These are phyloP conservation scores for Platysternon megacephalum DNA, from an alignment of 2,113 vertebrate species.

Conservation along the genomic window DNA sequence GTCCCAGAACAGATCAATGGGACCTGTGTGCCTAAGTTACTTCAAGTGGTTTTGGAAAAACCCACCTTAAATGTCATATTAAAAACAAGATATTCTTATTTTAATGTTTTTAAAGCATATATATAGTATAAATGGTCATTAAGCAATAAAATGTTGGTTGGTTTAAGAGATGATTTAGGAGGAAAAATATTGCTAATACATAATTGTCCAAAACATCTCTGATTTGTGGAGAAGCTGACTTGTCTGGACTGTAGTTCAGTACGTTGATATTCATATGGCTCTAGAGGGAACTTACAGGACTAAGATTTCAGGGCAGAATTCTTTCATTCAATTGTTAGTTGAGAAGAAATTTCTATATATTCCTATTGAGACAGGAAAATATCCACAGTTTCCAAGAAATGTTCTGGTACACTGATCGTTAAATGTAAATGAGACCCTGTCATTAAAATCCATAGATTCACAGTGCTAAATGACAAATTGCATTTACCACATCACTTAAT, in stretches of 20 bases:
- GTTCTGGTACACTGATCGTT: slow-evolving; percentile 71
- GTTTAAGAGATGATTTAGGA: slow-evolving; percentile 48
- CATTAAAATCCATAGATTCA: slow-evolving; percentile 78
- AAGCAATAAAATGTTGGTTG: slow-evolving; percentile 33
- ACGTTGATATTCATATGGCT: background rate
- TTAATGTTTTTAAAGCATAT: slow-evolving; percentile 44
- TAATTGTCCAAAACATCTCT: slow-evolving; percentile 42
- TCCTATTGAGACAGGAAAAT: slow-evolving; percentile 69
- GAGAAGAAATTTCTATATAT: slow-evolving; percentile 65
- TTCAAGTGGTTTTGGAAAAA: slow-evolving; percentile 58
- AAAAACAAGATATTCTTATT: slow-evolving; percentile 18
- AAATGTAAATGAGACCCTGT: slow-evolving; percentile 78
- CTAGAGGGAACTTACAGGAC: slow-evolving; percentile 4
- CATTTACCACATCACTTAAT: slow-evolving; percentile 63
- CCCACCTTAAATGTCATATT: slow-evolving; percentile 46
- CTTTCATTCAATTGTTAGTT: slow-evolving; percentile 42
- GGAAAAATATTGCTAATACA: slow-evolving; percentile 53
- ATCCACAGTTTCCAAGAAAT: slow-evolving; percentile 65
- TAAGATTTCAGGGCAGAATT: slow-evolving; percentile 52
- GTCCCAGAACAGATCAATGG: slow-evolving; percentile 26
- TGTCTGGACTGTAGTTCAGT: background rate
- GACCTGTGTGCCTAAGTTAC: slow-evolving; percentile 48
- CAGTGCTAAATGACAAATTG: slow-evolving; percentile 72
- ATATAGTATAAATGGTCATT: slow-evolving; percentile 13
- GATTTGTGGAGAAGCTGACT: slow-evolving; percentile 41